A percentile compares a stretch with the other conserved stretches of the same genome.
phyloP scores from a whole-genome alignment of 2,113 vertebrate species.

The Capreolus pygargus region DNA sequence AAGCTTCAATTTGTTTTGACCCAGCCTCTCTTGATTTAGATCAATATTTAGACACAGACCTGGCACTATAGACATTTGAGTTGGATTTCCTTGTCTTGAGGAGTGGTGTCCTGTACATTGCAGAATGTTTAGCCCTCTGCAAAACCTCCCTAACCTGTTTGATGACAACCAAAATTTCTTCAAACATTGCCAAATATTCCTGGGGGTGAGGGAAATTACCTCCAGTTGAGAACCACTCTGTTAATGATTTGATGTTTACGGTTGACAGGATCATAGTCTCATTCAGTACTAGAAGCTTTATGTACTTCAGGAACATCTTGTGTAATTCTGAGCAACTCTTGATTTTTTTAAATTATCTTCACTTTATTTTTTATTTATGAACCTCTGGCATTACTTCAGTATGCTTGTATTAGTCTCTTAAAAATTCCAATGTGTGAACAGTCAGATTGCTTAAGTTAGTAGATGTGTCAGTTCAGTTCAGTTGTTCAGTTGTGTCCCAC shows the following conservation, averaged over 20 bases:
- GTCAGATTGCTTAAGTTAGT: background rate
- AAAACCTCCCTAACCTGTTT: background rate
- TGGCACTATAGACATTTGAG: rapidly evolving
- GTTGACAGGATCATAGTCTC: background rate
- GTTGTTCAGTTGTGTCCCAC: background rate
- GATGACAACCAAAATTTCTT: background rate
- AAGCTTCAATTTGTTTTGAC: background rate
- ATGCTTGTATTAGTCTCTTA: background rate
- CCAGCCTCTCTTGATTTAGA: background rate
- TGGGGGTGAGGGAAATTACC: rapidly evolving
- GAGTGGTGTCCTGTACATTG: background rate
- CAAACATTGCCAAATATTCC: background rate
- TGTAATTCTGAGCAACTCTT: background rate
- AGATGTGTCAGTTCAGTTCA: background rate
- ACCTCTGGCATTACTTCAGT: background rate
- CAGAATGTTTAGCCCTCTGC: background rate
- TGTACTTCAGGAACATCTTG: background rate
- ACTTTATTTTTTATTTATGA: background rate
- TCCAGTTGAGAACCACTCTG: background rate
- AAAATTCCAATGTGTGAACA: background rate
- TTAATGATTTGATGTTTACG: background rate
- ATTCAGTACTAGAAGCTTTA: background rate
- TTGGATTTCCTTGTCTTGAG: background rate
- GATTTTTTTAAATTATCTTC: background rate
- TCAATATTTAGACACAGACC: background rate